These are phyloP conservation scores for Eurytoma adleriae DNA, from an alignment of 2,888 invertebrate species.

Conservation along the genomic window DNA sequence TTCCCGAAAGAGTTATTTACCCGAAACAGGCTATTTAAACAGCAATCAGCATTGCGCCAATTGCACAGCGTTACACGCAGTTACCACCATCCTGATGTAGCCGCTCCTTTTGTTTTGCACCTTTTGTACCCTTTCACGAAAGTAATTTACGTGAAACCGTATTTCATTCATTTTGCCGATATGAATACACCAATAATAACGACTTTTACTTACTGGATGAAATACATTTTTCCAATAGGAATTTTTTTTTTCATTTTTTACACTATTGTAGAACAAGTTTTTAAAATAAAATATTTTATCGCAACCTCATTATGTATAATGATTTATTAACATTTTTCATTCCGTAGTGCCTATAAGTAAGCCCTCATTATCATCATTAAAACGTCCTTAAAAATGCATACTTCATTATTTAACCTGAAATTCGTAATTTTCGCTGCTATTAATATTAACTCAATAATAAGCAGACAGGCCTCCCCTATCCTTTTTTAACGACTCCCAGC, in stretches of 20 bases:
- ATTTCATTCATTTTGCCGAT: constrained; percentile 50
- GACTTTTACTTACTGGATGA: not conserved
- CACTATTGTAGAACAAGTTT: not conserved
- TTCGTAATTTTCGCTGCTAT: not conserved
- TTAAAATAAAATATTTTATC: too few relatives aligned
- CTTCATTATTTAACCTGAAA: too few relatives aligned
- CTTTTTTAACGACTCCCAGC: constrained; percentile 2
- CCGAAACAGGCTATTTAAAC: constrained; percentile 37
- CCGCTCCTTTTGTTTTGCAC: constrained; percentile 19
- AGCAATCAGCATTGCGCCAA: constrained; percentile 15
- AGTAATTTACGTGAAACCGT: constrained; percentile 26
- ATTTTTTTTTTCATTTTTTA: not conserved
- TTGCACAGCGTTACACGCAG: not conserved
- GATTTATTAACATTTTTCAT: too few relatives aligned
- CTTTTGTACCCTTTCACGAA: constrained; percentile 16
- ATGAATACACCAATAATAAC: not conserved
- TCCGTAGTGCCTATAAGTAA: too few relatives aligned
- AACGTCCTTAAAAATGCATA: too few relatives aligned
- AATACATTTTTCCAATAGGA: not conserved
- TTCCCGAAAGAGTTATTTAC: constrained; percentile 32
- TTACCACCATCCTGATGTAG: not conserved
- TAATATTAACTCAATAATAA: not conserved
- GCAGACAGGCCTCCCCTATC: not conserved
- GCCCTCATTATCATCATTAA: too few relatives aligned
- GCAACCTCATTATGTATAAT: too few relatives aligned